Percentiles rank a stretch among this genome's conserved stretches.
Conservation (phyloP, 2,888 invertebrate genomes). For the Endotricha flammealis region DNA sequence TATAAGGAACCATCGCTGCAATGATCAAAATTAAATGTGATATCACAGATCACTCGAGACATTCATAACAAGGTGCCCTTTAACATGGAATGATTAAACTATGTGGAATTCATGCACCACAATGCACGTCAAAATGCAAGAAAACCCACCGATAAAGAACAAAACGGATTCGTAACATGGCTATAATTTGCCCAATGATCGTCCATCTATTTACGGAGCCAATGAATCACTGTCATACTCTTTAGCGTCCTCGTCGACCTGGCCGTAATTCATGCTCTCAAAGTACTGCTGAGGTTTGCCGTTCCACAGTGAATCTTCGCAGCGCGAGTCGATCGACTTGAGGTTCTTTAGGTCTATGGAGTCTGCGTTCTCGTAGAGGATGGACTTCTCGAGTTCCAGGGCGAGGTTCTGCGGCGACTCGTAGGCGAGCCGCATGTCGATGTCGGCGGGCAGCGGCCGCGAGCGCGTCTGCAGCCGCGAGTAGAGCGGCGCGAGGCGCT, state of each 20-base stretch:
- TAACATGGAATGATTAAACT: slow-evolving; percentile 29
- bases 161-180: not conserved
- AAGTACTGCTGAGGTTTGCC: slow-evolving; percentile 77
- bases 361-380: slow-evolving; percentile 57
- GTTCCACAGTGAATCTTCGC: slow-evolving; percentile 78
- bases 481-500: slow-evolving; percentile 49
- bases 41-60: slow-evolving; percentile 50
- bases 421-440: slow-evolving; percentile 38
- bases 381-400: slow-evolving; percentile 44
- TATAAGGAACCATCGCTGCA: not conserved
- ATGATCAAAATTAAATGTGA: slow-evolving; percentile 8
- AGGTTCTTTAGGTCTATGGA: slow-evolving; percentile 38
- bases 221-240: slow-evolving; percentile 59
- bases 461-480: slow-evolving; percentile 31
- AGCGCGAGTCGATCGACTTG: slow-evolving; percentile 34
- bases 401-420: slow-evolving; percentile 55
- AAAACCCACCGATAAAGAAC: not conserved
- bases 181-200: not conserved
- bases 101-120: slow-evolving; percentile 10
- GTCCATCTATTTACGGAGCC: slow-evolving; percentile 25
- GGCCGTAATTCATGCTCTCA: slow-evolving; percentile 81
- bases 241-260: slow-evolving; percentile 20
- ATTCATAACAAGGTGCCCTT: slow-evolving; percentile 21
- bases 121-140: slow-evolving; percentile 8
- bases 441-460: slow-evolving; percentile 30